Evolutionary conservation across 64 coral and sea anemone species (phyloP).

Genomic region (Stylophora pistillata): DNA sequence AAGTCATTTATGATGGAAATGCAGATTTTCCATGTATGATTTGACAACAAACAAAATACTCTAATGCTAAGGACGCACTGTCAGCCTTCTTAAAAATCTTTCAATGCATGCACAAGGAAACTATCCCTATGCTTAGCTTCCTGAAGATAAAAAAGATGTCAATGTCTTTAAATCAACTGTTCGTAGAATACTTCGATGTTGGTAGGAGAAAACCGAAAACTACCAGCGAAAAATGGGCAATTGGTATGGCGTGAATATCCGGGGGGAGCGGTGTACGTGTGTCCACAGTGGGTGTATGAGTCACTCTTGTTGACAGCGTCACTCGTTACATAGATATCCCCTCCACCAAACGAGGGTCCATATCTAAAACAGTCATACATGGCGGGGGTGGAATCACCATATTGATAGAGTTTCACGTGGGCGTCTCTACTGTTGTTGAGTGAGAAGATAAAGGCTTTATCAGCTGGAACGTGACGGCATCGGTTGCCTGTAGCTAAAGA

Average conservation of each 20-base stretch:
- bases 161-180: background rate
- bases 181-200: conserved; percentile 27
- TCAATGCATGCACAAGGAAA: too few relatives aligned
- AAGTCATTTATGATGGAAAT: too few relatives aligned
- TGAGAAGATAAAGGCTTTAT: conserved; percentile 19
- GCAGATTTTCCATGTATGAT: too few relatives aligned
- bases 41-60: too few relatives aligned
- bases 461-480: background rate
- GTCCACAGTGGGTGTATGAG: background rate
- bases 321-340: background rate
- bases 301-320: background rate
- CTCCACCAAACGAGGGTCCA: background rate
- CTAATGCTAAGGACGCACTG: too few relatives aligned
- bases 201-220: background rate
- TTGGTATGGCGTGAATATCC: background rate
- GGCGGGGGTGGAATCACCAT: too few relatives aligned
- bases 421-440: background rate
- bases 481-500: background rate
- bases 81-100: too few relatives aligned
- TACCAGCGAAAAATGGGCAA: conserved; percentile 6
- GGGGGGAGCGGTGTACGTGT: background rate
- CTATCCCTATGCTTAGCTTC: too few relatives aligned
- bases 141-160: too few relatives aligned
- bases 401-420: background rate
- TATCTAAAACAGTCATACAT: background rate